phyloP scores from a whole-genome alignment of 1,140 invertebrate genomes.

The Nasonia longicornis region DNA sequence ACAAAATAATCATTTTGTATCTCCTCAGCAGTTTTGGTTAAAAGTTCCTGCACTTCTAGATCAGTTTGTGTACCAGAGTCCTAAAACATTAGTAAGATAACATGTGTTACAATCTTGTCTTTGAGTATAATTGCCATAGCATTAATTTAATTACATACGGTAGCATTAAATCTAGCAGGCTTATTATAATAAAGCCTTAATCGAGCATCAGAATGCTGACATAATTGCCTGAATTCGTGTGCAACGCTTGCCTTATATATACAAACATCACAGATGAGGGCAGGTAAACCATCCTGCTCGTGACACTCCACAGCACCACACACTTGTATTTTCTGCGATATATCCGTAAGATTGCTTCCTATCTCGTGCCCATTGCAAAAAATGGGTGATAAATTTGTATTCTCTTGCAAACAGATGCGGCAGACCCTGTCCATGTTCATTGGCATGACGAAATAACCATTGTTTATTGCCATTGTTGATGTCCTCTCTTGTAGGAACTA shows the following conservation, averaged over 20 bases:
- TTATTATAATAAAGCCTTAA: slow-evolving; percentile 64
- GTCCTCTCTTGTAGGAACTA: slow-evolving; percentile 36
- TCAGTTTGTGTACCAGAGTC: slow-evolving; percentile 65
- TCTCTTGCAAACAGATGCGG: slow-evolving; percentile 63
- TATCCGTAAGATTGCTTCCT: slow-evolving; percentile 50
- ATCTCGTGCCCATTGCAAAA: slow-evolving; percentile 59
- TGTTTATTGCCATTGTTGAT: slow-evolving; percentile 54
- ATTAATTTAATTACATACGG: slow-evolving; percentile 51
- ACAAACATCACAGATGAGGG: slow-evolving; percentile 64
- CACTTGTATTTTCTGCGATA: slow-evolving; percentile 63
- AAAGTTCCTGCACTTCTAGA: slow-evolving; percentile 52
- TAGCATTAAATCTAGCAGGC: slow-evolving; percentile 56
- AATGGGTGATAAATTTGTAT: slow-evolving; percentile 61
- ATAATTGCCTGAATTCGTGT: slow-evolving; percentile 65
- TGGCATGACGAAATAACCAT: slow-evolving; percentile 58
- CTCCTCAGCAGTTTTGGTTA: slow-evolving; percentile 53
- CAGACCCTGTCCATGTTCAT: slow-evolving; percentile 64
- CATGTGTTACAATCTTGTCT: neutral
- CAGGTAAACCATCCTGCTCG: slow-evolving; percentile 65
- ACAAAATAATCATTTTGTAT: slow-evolving; percentile 59
- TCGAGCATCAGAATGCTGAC: slow-evolving; percentile 64
- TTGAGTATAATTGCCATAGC: neutral
- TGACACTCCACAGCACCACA: slow-evolving; percentile 65
- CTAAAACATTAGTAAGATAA: slow-evolving; percentile 49
- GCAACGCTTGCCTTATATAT: slow-evolving; percentile 65